A percentile compares a stretch with the other conserved stretches of the same genome.
Conservation (phyloP, 2,113 vertebrate genomes). For the Erythrocercus mccallii region DNA sequence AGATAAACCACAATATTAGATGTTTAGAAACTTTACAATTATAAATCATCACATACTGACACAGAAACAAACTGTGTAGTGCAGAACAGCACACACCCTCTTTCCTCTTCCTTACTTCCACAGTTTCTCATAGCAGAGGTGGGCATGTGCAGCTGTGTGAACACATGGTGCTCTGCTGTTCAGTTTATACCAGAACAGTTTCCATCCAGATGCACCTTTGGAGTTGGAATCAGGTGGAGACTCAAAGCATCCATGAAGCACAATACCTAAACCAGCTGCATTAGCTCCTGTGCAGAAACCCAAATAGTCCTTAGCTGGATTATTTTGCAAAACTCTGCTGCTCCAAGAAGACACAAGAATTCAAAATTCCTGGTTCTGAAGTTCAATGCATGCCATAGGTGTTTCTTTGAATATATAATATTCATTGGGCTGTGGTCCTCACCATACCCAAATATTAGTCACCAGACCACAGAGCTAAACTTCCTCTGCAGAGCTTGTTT, state of each 20-base stretch:
- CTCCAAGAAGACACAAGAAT: neutral
- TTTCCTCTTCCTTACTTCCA: neutral
- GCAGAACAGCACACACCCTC: neutral
- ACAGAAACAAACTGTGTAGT: no score
- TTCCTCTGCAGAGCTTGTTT: rapidly evolving
- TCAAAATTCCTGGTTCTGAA: neutral
- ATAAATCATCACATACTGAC: neutral
- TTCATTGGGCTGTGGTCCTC: neutral
- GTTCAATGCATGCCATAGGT: neutral
- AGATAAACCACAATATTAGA: neutral
- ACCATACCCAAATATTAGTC: neutral
- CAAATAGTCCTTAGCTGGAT: neutral
- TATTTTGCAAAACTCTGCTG: neutral
- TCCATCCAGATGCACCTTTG: neutral
- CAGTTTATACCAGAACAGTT: neutral
- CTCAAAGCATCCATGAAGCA: neutral
- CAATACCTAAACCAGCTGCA: rapidly evolving
- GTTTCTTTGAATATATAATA: neutral
- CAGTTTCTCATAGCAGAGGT: neutral
- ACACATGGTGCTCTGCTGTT: rapidly evolving
- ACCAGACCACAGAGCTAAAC: neutral
- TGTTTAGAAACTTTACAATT: neutral
- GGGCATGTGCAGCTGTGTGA: neutral
- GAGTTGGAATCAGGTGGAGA: neutral
- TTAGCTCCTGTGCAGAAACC: neutral